Evolutionary conservation across 2,113 vertebrate genomes (phyloP), one percentile per base, ranked within the genome.

Genomic region (Prionailurus bengalensis): DNA sequence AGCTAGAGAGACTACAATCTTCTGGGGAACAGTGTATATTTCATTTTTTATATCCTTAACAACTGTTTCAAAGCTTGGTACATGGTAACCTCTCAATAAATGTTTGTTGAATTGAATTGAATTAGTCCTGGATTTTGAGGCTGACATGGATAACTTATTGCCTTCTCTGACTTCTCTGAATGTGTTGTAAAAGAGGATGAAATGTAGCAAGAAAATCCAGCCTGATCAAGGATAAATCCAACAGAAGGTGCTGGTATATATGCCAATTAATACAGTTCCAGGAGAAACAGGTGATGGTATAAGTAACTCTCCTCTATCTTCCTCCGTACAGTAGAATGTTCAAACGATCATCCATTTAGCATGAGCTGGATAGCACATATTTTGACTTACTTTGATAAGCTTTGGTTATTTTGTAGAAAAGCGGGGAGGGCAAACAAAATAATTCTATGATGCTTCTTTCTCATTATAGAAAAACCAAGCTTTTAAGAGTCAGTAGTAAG

Each of bases 61-160:
- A 96, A 79, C 70, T 85, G 25, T 89, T 48, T 98, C 66, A 90
- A 65, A 76, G 25, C 36, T 70, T 96, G 17, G 58, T 86, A 83
- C 48, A 45, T 65, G 39, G 73, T 83, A 87, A 76, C 74, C 25
- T 92, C 73, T 91, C 55, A 31, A 87, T 83, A 92, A 87, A 90
- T 98, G 76, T 87, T 97, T 96, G 53, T 71, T 93, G 89, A 87
- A 87, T 91, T 96, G 48, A 92, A 71, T 82, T 86, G 48, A 96
- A 63, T 97, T 95, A 74, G 19, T 93, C 80, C 65, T 81, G 65
- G 39, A 78, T 83, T 97, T 96, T 95, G 70, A 95, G 33, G 48
- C 10, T 85, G 36, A 90, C 4, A 3, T 23, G 39, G 74, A 45
- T 53, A 90, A 93, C 8, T 80, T 92, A 90, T 1, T 94, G 55